These are phyloP conservation scores for Sander lucioperca DNA, from an alignment of 2,113 vertebrate genomes.

Conservation along the genomic window DNA sequence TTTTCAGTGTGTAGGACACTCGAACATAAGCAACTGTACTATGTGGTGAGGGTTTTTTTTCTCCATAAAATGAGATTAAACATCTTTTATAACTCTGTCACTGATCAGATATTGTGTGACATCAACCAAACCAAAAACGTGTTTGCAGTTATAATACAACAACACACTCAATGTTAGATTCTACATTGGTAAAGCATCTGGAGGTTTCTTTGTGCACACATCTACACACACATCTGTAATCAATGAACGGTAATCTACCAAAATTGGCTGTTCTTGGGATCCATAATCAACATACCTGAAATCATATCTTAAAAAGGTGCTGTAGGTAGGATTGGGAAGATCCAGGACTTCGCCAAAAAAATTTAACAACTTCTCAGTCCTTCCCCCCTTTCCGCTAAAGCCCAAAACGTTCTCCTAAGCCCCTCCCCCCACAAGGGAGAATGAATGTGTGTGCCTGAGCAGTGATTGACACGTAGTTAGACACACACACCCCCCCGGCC, in stretches of 20 bases:
- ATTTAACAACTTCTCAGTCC: too few species aligned
- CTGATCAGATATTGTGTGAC: constrained; percentile 1
- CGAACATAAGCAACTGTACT: constrained; percentile 13
- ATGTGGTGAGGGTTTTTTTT: neutral
- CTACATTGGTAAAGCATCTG: neutral
- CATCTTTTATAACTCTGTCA: neutral
- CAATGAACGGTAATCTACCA: neutral
- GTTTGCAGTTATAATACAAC: neutral
- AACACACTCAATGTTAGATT: neutral
- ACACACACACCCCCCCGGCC: too few species aligned
- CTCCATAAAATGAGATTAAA: neutral
- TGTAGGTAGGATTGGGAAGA: too few species aligned
- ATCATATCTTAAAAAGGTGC: neutral
- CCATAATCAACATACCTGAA: neutral
- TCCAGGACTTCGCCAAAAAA: too few species aligned
- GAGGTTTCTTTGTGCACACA: neutral
- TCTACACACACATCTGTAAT: neutral
- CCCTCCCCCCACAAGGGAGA: too few species aligned
- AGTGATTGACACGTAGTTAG: too few species aligned
- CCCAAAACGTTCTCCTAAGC: too few species aligned
- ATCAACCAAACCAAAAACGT: constrained; percentile 1
- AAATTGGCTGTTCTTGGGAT: neutral
- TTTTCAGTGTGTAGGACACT: constrained; percentile 22
- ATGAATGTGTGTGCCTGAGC: too few species aligned
- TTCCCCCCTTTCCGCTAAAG: too few species aligned